Base-by-base conservation (phyloP, 2,113 vertebrate species). In the Trogon surrucura region DNA sequence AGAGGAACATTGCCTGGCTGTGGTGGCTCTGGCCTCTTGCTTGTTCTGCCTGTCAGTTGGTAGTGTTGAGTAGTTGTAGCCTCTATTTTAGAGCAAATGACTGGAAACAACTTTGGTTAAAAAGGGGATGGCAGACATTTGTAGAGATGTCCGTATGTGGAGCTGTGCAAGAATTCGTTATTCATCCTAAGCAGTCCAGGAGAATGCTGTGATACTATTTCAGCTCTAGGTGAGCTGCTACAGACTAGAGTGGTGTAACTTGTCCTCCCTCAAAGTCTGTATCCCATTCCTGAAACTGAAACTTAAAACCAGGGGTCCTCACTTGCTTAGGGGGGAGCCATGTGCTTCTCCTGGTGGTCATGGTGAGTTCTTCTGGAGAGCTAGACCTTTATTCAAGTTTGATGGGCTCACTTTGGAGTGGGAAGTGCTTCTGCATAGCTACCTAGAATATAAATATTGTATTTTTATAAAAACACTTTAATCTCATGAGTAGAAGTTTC, bases 191-290 rank as follows among this genome's bases (percentile, higher is more conserved):
- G 64, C 27, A 51, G 54, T 47, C 74, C 3, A 9, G 47, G 60
- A 54, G 80, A 77, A 41, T 80, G 27, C 18, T 69, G 29, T 69
- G 50, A 4, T 65, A 15, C 7, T 58, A 8, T 58, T 78, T 81
- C 18, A 65, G 21, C 50, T 8, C 29, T 38, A 2, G 0, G 0
- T 58, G 62, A 85, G 36, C 60, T 88, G 60, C 54, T 80, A 34
- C 20, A 58, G 79, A 50, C 9, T 4, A 65, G 11, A 54, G 16
- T 19, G 36, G 25, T 27, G 17, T 57, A 66, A 27, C 51, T 17
- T 1, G 0, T 65, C 15, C 23, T 82, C 13, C 25, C 16, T 77
- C 61, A n/a, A 77, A 60, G 22, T 53, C 64, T 25, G 1, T 80
- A 8, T 58, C 21, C 5, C 4, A 36, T 80, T 66, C 30, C 45